Conservation (phyloP, 2,113 vertebrate genomes). For the Tachuris rubrigastra region DNA sequence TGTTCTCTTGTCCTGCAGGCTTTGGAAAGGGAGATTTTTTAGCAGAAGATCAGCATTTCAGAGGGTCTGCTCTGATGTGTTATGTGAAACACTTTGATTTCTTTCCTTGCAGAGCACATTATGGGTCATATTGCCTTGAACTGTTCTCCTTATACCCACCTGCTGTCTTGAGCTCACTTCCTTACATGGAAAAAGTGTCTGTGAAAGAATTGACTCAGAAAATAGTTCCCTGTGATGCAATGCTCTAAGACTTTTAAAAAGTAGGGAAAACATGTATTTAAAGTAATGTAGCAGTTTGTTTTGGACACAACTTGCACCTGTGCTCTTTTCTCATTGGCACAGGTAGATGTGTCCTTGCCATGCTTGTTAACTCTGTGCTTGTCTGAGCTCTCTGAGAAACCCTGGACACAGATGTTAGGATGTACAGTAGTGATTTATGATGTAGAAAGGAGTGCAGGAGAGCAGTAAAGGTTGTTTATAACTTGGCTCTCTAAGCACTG, state of each 20-base stretch:
- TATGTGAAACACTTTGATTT: not conserved
- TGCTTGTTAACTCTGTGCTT: not conserved
- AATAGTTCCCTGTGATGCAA: not conserved
- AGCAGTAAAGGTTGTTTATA: not conserved
- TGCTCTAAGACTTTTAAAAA: not conserved
- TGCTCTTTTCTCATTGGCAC: not conserved
- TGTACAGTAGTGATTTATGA: not conserved
- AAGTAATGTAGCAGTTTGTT: not conserved
- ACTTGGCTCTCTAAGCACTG: not conserved
- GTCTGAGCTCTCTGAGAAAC: not conserved
- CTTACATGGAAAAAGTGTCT: not conserved
- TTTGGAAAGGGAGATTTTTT: not conserved
- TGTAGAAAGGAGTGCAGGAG: not conserved
- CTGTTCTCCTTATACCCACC: not conserved
- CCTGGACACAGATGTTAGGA: not conserved
- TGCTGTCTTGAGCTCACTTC: conserved; percentile 24
- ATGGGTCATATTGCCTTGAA: not conserved
- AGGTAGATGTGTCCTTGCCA: not conserved
- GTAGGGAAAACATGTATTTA: not conserved
- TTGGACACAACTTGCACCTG: not conserved
- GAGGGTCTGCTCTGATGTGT: not conserved
- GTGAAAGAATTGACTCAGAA: not conserved
- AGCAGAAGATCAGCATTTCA: not conserved
- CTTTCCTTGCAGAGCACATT: not conserved
- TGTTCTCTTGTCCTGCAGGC: not conserved